Evolutionary conservation across 2,888 invertebrate genomes (phyloP), one percentile per base, ranked within the genome.

Genomic region (Cheilosia urbana): DNA sequence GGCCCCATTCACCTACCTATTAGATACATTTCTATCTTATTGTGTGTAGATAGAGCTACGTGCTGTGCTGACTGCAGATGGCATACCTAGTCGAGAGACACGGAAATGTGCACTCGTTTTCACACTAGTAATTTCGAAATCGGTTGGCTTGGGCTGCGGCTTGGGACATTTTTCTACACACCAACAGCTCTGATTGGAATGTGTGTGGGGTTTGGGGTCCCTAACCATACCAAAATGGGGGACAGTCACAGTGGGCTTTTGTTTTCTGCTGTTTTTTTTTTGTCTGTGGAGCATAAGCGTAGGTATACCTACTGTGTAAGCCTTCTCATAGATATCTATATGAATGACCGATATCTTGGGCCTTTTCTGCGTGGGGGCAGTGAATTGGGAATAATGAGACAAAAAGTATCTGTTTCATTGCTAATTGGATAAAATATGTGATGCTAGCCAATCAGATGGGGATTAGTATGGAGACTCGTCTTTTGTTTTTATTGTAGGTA

Each of bases 371-470:
- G 62, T 62, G 72, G 72, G 72, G 69, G 60, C 69, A 76, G 58
- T 45, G 65, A 80, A 71, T 66, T 58, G 76, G 68, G 76, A 80
- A 62, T 80, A 85, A 75, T 76, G 66, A 85, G 85, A 81, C 80
- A 80, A 80, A 85, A 76, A 81, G 80, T 81, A 85, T 85, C 85
- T 85, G 77, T 85, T 85, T 77, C 81, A 85, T 49, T 85, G 85
- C 80, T 85, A 85, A 85, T 85, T 85, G 80, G 85, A 81, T 85
- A 80, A 85, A 85, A 85, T 85, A 85, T 73, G 58, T 85, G 85
- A 85, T 81, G 85, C 71, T 81, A 57, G 77, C 85, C 85, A 85
- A 85, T 85, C 80, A 81, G 85, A 81, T 58, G 77, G 66, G 72
- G 85, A 80, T 85, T 80, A 81, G 80, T n/a, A n/a, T 57, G 27